Evolutionary conservation across 2,797 vertebrate species (phyloP), one percentile per base, ranked within the genome.

Genomic region (Sternarchorhynchus goeldii): DNA sequence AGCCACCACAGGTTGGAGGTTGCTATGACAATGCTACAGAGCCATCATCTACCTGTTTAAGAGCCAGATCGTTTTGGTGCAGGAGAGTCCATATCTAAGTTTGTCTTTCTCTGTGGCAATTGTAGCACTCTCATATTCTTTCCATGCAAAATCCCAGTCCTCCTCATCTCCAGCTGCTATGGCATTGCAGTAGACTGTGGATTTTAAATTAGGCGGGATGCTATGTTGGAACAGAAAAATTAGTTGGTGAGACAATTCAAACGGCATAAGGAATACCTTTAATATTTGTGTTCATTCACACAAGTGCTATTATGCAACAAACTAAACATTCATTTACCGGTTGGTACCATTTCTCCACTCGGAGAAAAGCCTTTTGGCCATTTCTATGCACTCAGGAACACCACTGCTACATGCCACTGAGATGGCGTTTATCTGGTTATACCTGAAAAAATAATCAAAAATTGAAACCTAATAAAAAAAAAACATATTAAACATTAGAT

Each of bases 71-170:
- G 91, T 20, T 10, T 67, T 91, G 87, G 93, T 95, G 89, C 97
- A 99, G 74, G 95, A 66, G 63, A 99, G 90, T 2, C 92, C 95
- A 0, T 77, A 0, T 1, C 92, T 90, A 50, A 98, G 92, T 56
- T 94, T 94, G 7, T 96, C 91, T 0, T 89, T 94, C 85, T 97
- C 96, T 0, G 92, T 91, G 0, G 90, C 89, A 6, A 93, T 78
- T 0, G 1, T 80, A 70, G 93, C 82, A 0, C 3, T 81, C 16
- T 0, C 31, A 76, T 93, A 95, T 86, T 82, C 88, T 0, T 71
- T 0, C 96, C 96, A 99, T 79, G 87, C 88, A 56, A 97, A 98
- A 39, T 96, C 6, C 97, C 97, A 99, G 80, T 95, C 94, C 0
- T 45, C 18, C 74, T 88, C 87, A 0, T 92, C 93, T 0, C 96